Evolutionary conservation across 2,888 invertebrate genomes (phyloP), one percentile per base, ranked within the genome.

Genomic region (Nomada lathburiana): DNA sequence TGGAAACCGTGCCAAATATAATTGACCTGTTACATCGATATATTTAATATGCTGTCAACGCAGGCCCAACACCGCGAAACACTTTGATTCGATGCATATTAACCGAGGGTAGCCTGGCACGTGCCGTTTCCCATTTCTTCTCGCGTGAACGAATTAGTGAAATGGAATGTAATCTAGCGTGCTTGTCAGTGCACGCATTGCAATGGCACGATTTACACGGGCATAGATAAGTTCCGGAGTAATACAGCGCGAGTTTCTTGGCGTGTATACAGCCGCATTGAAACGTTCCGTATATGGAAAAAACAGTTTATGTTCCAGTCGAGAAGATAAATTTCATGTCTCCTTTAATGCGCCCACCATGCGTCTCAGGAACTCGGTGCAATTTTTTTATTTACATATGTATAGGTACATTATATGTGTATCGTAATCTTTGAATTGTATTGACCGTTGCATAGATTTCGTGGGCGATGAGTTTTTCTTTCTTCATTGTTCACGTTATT

Each of bases 111-210:
- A 57, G 44, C 36, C 44, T 3, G 63, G 57, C 75, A 68, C 67
- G 67, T 62, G 68, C 68, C 7, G 55, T 69, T 69, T 57, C 57
- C 18, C 50, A 57, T 69, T 79, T 75, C 68, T 44, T 57, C 36
- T 55, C n/a, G 18, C 26, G 7, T 3, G 26, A 75, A 44, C 23
- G 55, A 11, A 36, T 4, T 16, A 53, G 7, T 18, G 52, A 44
- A 64, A n/a, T 65, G 74, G 60, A 63, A 75, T 67, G 20, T 2
- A 26, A 29, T 52, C 18, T 20, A 23, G 5, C 9, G n/a, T n/a
- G 29, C 13, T 18, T 64, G 20, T 44, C 0, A 26, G 7, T 16
- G n/a, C 0, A 23, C 29, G 52, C 2, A n/a, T 20, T 16, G 18
- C 23, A 13, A 18, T 10, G 29, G 10, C 53, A 26, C 50, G 26